Conservation (phyloP, 23 tunicate genomes). For the Pegea sp. region DNA sequence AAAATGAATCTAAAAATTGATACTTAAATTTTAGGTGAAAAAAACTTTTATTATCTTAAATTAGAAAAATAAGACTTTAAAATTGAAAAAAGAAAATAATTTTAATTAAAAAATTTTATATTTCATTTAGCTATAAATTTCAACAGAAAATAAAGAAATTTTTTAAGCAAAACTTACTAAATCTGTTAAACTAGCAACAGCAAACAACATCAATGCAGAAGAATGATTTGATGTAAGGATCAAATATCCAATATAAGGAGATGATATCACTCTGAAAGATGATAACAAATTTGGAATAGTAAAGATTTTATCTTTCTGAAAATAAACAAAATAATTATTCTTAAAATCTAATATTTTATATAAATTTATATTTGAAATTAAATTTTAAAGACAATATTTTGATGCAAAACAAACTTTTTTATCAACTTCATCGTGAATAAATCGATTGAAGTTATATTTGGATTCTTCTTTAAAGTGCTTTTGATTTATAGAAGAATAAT, state of each 20-base stretch:
- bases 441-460: too few species aligned
- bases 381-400: too few species aligned
- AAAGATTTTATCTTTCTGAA: too few species aligned
- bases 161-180: slow-evolving; percentile 8
- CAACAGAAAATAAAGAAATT: background rate
- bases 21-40: background rate
- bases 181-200: slow-evolving; percentile 46
- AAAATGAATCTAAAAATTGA: background rate
- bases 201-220: slow-evolving; percentile 16
- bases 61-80: too few species aligned
- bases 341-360: too few species aligned
- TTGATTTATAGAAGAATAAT: too few species aligned
- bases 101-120: background rate
- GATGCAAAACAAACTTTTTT: too few species aligned
- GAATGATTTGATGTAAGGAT: slow-evolving; percentile 10
- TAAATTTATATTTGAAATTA: too few species aligned
- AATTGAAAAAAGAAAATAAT: background rate
- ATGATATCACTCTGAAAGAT: slow-evolving; percentile 13
- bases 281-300: slow-evolving; percentile 67
- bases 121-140: background rate
- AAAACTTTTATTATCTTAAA: too few species aligned
- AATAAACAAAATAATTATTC: too few species aligned
- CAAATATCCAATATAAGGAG: slow-evolving; percentile 61
- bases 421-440: too few species aligned
- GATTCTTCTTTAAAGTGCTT: too few species aligned